phyloP scores from a whole-genome alignment of 2,888 invertebrate species.

The Rhyacophila evoluta region DNA sequence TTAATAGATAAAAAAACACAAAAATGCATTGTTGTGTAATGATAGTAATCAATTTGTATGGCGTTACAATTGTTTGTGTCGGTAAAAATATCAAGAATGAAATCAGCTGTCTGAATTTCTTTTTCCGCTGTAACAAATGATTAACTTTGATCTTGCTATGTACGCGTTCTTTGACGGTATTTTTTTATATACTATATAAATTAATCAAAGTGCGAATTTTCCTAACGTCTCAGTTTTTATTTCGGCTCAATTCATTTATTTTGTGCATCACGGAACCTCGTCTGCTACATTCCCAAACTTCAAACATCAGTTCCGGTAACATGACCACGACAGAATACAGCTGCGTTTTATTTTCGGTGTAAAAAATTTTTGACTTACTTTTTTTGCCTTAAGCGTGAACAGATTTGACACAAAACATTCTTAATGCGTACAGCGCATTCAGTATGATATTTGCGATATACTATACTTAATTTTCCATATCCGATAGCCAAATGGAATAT shows the following conservation, averaged over 20 bases:
- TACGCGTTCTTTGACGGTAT: not conserved
- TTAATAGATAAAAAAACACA: too few species aligned
- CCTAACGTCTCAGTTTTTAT: not conserved
- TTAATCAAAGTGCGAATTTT: not conserved
- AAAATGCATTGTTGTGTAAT: not conserved
- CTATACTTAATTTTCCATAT: too few species aligned
- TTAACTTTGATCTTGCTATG: slow-evolving; percentile 5
- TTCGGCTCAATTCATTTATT: not conserved
- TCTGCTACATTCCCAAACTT: not conserved
- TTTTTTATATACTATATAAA: not conserved
- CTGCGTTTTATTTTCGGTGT: not conserved
- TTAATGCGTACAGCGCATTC: too few species aligned
- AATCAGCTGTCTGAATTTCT: not conserved
- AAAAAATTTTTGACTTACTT: too few species aligned
- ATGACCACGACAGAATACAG: not conserved
- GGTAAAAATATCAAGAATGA: not conserved
- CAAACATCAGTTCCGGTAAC: not conserved
- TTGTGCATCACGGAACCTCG: not conserved
- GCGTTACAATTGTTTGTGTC: not conserved
- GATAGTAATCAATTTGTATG: not conserved
- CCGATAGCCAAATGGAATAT: too few species aligned
- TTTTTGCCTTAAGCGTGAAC: too few species aligned
- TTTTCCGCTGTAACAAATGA: not conserved
- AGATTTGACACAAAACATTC: too few species aligned
- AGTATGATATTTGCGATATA: too few species aligned